Evolutionary conservation across 2,113 vertebrate genomes (phyloP).

Genomic region (Scomber japonicus): DNA sequence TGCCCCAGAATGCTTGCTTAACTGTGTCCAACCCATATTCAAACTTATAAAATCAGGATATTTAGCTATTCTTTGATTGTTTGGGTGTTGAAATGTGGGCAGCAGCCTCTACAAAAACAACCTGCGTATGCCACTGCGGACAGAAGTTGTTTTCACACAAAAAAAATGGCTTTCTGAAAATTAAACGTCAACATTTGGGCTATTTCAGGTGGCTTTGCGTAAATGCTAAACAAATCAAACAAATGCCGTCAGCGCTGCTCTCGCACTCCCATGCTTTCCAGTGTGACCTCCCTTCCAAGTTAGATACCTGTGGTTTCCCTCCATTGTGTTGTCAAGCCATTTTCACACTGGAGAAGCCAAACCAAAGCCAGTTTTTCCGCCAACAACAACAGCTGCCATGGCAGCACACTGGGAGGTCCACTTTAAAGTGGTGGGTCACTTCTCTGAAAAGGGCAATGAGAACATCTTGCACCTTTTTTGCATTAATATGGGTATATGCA

Average conservation of each 20-base stretch:
- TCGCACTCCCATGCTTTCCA: slow-evolving; percentile 11
- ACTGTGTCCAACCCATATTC: too few species aligned
- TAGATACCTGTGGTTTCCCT: slow-evolving; percentile 63
- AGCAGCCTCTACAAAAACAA: too few species aligned
- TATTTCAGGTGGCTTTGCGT: background rate
- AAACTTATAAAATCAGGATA: too few species aligned
- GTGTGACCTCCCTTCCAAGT: slow-evolving; percentile 32
- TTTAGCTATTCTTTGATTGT: too few species aligned
- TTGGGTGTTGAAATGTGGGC: too few species aligned
- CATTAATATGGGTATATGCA: background rate
- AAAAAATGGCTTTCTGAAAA: too few species aligned
- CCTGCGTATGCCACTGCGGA: too few species aligned
- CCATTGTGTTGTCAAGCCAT: slow-evolving; percentile 57
- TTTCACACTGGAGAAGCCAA: slow-evolving; percentile 68
- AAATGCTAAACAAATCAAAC: slow-evolving; percentile 14
- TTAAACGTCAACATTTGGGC: background rate
- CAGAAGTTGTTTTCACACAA: too few species aligned
- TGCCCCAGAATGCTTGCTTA: too few species aligned
- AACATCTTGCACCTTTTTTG: slow-evolving; percentile 37
- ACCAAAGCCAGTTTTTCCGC: slow-evolving; percentile 60
- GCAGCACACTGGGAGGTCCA: slow-evolving; percentile 66
- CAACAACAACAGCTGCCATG: slow-evolving; percentile 69
- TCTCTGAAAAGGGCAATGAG: slow-evolving; percentile 43
- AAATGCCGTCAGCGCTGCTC: slow-evolving; percentile 7
- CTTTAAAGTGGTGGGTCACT: slow-evolving; percentile 45